A percentile compares a stretch with the other conserved stretches of the same genome.
These are phyloP conservation scores for Tenthredo scrophulariae DNA, from an alignment of 2,888 invertebrate species.

Conservation along the genomic window DNA sequence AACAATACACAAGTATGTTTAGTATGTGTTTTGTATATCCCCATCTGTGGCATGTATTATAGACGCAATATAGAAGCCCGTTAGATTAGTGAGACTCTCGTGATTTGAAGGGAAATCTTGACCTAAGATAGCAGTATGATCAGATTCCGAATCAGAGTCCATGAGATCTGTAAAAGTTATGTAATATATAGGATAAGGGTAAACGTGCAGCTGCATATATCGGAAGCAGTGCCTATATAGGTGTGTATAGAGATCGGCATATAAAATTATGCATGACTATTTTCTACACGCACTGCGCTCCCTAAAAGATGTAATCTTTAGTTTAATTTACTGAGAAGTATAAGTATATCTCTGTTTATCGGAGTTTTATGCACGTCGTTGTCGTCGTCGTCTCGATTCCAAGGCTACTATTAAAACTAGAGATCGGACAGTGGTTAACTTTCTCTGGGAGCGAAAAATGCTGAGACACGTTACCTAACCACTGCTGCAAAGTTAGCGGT, in stretches of 20 bases:
- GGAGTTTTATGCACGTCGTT: conserved; percentile 22
- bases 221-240: neutral
- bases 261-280: conserved; percentile 12
- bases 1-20: neutral
- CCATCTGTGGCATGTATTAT: neutral
- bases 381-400: conserved; percentile 16
- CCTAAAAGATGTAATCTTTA: conserved; percentile 10
- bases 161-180: neutral
- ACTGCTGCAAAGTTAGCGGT: conserved; percentile 53
- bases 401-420: conserved; percentile 54
- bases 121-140: neutral
- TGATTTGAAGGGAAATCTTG: conserved; percentile 12
- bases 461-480: conserved; percentile 61
- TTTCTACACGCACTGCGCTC: neutral
- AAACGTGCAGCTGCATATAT: neutral
- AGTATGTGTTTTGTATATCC: neutral
- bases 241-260: conserved; percentile 28
- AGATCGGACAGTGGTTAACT: conserved; percentile 64
- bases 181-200: neutral
- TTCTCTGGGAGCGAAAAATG: conserved; percentile 67
- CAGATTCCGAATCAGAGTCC: neutral
- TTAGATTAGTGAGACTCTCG: neutral
- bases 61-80: neutral
- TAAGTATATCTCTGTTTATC: conserved; percentile 3
- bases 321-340: conserved; percentile 9